Evolutionary conservation across 2,888 invertebrate species (phyloP), one percentile per base, ranked within the genome.

Genomic region (Theretra japonica): DNA sequence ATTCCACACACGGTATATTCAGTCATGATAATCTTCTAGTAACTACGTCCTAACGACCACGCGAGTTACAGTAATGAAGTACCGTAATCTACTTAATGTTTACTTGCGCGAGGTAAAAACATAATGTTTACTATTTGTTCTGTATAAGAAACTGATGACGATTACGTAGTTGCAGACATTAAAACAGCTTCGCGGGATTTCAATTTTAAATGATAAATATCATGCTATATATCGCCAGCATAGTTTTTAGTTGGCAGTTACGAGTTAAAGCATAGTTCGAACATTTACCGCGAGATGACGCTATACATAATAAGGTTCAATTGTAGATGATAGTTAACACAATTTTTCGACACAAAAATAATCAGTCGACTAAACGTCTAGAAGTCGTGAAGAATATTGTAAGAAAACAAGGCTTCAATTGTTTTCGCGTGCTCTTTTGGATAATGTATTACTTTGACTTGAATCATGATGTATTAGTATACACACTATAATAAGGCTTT

Each of bases 1-100:
- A 60, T 60, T 30, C 59, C 59, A 30, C 23, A 25, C 19, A 60
- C 19, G 28, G 30, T n/a, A 17, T 58, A 25, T n/a, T 28, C 30
- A 60, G 59, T 30, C 59, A 30, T 60, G 28, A 60, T 60, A 60
- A 60, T 60, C 59, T 17, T 30, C n/a, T 30, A 19, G 59, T 60
- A 60, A 60, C 30, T 60, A 60, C 30, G 30, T 60, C 19, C 59
- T 60, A 60, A 60, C 28, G 59, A 60, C 6, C 30, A 60, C 19
- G 28, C 8, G 28, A 30, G 59, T 30, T n/a, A 30, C 28, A 30
- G 59, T 60, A 60, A 60, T 60, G 28, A 60, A 60, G 59, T 60
- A 30, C 59, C 28, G 59, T 30, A 60, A 58, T 58, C 25, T 58
- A 25, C 58, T 58, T 58, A 58, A 23, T 25, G 25, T 58, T 58